These are phyloP conservation scores for Rhopalosiphum padi DNA, from an alignment of 1,140 invertebrate species.

Conservation along the genomic window DNA sequence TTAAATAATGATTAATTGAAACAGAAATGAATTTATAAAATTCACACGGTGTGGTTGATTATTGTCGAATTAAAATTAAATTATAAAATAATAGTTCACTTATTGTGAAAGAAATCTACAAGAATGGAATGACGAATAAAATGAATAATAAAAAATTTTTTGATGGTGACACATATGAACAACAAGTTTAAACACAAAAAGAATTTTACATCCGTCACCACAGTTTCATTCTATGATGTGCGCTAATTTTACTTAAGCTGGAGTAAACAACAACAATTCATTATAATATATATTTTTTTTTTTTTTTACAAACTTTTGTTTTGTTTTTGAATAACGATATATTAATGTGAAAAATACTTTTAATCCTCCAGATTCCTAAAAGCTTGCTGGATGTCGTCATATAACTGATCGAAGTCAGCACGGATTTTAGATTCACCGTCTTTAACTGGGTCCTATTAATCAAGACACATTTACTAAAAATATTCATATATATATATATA, in stretches of 20 bases:
- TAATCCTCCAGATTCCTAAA: conserved; percentile 99
- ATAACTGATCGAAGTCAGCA: conserved; percentile 92
- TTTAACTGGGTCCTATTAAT: conserved; percentile 90
- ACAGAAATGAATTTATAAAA: conserved; percentile 41
- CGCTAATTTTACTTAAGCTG: conserved; percentile 45
- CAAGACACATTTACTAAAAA: conserved; percentile 21
- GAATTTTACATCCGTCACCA: conserved; percentile 51
- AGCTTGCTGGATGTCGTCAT: conserved; percentile 94
- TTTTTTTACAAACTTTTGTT: conserved; percentile 46
- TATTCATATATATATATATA: conserved; percentile 26
- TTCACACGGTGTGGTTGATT: conserved; percentile 46
- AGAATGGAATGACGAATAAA: conserved; percentile 52
- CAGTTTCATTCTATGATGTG: conserved; percentile 56
- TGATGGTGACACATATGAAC: conserved; percentile 44
- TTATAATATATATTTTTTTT: conserved; percentile 48
- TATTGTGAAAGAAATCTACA: conserved; percentile 49
- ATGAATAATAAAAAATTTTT: conserved; percentile 11
- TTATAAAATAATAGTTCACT: conserved; percentile 51
- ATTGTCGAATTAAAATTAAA: conserved; percentile 57
- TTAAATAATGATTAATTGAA: conserved; percentile 22
- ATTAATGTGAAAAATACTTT: conserved; percentile 60
- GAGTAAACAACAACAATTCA: conserved; percentile 54
- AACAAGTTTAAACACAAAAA: conserved; percentile 50
- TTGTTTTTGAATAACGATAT: conserved; percentile 46
- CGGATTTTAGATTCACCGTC: conserved; percentile 98